Conservation (phyloP, 2,797 vertebrate genomes). For the Chloroceryle amazona region DNA sequence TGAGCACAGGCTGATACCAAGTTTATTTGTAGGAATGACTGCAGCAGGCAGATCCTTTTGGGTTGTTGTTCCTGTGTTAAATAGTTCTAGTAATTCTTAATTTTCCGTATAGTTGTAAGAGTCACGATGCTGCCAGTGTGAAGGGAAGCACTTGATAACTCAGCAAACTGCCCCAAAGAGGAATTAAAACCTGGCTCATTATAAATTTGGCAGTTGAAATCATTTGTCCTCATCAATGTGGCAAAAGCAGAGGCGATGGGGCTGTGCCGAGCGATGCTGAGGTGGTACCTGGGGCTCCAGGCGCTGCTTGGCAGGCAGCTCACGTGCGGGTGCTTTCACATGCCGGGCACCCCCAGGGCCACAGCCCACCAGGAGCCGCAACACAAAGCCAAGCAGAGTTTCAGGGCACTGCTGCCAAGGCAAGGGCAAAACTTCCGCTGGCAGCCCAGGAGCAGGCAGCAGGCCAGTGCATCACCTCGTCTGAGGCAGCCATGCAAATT, state of each 20-base stretch:
- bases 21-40: not conserved
- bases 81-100: not conserved
- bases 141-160: not conserved
- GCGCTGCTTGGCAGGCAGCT: not conserved
- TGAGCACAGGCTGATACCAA: not conserved
- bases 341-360: accelerated
- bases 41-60: not conserved
- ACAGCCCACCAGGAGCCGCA: accelerated
- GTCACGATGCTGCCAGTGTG: accelerated
- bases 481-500: not conserved
- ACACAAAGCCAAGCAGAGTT: not conserved
- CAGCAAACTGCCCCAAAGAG: not conserved
- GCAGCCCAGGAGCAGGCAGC: slow-evolving; percentile 17
- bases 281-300: not conserved
- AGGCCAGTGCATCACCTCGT: not conserved
- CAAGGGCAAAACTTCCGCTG: not conserved
- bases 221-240: accelerated
- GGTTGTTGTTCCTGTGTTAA: not conserved
- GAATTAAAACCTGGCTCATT: not conserved
- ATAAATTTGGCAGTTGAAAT: accelerated
- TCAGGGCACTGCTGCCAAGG: not conserved
- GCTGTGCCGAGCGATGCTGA: too few species aligned
- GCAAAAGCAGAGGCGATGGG: accelerated
- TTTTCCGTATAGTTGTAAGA: not conserved
- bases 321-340: not conserved